phyloP scores from a whole-genome alignment of 2,797 vertebrate genomes.

The Craterocephalus amniculus region DNA sequence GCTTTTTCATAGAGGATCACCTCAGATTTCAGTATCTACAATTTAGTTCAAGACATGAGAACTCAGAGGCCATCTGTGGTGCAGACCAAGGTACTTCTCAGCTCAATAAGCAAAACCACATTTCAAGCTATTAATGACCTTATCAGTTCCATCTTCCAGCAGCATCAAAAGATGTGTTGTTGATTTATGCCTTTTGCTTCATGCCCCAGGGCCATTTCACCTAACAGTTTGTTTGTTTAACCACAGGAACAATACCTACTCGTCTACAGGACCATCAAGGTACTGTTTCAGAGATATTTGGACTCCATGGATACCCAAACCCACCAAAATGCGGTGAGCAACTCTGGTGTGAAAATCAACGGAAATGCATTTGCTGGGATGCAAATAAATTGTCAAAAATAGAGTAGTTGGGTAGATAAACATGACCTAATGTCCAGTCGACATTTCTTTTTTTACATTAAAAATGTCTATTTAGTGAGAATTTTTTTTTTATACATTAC shows the following conservation, averaged over 20 bases:
- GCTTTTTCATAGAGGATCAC: conserved; percentile 85
- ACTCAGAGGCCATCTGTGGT: conserved; percentile 94
- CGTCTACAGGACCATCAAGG: conserved; percentile 87
- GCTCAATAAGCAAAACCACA: conserved; percentile 30
- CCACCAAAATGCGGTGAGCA: conserved; percentile 65
- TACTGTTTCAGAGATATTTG: conserved; percentile 89
- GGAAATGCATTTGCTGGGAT: neutral
- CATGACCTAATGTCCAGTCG: too few relatives aligned
- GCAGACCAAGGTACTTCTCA: conserved; percentile 91
- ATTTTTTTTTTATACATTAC: too few relatives aligned
- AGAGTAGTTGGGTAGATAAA: neutral
- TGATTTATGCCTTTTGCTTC: neutral
- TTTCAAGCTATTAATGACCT: conserved; percentile 22
- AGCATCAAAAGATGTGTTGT: conserved; percentile 9
- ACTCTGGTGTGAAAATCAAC: neutral
- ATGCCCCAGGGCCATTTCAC: neutral
- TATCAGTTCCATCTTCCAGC: neutral
- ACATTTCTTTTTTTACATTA: too few relatives aligned
- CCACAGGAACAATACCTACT: conserved; percentile 94
- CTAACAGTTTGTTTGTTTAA: conserved; percentile 55
- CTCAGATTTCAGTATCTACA: conserved; percentile 89
- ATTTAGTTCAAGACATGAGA: conserved; percentile 92
- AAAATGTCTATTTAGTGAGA: too few relatives aligned
- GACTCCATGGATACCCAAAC: conserved; percentile 63
- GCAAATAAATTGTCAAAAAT: neutral